These are phyloP conservation scores for Valencia hispanica DNA, from an alignment of 2,797 vertebrate genomes.

Conservation along the genomic window DNA sequence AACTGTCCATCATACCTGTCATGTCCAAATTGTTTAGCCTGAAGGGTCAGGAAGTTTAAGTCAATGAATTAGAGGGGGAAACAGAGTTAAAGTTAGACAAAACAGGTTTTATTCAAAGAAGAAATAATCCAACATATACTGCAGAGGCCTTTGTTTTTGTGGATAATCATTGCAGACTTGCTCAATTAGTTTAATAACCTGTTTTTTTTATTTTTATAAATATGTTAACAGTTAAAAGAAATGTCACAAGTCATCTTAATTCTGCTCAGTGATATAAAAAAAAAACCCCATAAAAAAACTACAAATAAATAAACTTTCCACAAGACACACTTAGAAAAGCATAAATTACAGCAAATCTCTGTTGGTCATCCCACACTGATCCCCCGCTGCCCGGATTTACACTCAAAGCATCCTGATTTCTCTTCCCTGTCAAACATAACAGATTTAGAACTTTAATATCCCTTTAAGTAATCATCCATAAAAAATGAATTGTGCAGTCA, in stretches of 20 bases:
- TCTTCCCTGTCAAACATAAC: neutral
- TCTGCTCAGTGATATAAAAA: too few relatives aligned
- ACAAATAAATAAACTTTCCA: neutral
- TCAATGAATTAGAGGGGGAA: conserved; percentile 34
- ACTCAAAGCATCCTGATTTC: neutral
- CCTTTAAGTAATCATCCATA: neutral
- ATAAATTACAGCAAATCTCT: neutral
- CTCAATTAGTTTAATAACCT: neutral
- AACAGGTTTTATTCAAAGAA: neutral
- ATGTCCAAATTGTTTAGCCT: conserved; percentile 28
- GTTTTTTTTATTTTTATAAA: neutral
- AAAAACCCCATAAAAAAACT: neutral
- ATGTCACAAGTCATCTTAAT: neutral
- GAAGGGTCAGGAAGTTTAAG: neutral
- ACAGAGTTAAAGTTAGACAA: neutral
- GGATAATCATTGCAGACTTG: neutral
- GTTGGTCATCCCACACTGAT: neutral
- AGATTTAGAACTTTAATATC: neutral
- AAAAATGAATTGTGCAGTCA: neutral
- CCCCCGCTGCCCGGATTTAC: neutral
- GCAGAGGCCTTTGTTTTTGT: neutral
- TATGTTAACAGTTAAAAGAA: neutral
- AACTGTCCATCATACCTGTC: conserved; percentile 48
- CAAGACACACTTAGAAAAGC: neutral
- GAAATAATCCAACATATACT: neutral